Conservation (phyloP, 2,113 vertebrate genomes). For the Redunca redunca region DNA sequence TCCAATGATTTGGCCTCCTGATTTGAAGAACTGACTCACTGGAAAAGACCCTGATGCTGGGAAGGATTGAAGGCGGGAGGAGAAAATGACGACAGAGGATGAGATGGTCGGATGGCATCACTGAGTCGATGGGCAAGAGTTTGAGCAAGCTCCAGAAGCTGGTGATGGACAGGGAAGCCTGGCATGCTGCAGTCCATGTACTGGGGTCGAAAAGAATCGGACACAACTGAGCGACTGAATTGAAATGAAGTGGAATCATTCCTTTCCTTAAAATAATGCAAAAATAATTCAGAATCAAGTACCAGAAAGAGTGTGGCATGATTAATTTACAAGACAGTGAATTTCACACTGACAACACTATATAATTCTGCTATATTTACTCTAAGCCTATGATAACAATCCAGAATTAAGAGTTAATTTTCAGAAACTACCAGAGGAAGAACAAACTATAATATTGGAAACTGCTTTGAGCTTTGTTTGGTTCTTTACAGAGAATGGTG, state of each 20-base stretch:
- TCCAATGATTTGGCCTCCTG: not conserved
- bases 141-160: not conserved
- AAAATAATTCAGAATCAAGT: slow-evolving; percentile 3
- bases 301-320: not conserved
- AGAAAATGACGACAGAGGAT: not conserved
- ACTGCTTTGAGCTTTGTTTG: not conserved
- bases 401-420: not conserved
- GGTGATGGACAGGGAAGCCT: not conserved
- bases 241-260: not conserved
- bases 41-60: not conserved
- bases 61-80: not conserved
- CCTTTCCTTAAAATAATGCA: slow-evolving; percentile 31
- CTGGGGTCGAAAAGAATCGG: rapidly evolving
- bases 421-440: not conserved
- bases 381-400: not conserved
- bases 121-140: not conserved
- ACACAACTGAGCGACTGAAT: not conserved
- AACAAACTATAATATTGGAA: not conserved
- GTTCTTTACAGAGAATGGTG: not conserved
- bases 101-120: not conserved
- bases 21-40: not conserved
- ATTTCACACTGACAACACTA: not conserved
- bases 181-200: not conserved
- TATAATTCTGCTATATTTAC: not conserved
- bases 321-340: not conserved